A percentile compares a stretch with the other conserved stretches of the same genome.
These are phyloP conservation scores for Micronycteris hirsuta DNA, from an alignment of 2,113 vertebrate species.

Conservation along the genomic window DNA sequence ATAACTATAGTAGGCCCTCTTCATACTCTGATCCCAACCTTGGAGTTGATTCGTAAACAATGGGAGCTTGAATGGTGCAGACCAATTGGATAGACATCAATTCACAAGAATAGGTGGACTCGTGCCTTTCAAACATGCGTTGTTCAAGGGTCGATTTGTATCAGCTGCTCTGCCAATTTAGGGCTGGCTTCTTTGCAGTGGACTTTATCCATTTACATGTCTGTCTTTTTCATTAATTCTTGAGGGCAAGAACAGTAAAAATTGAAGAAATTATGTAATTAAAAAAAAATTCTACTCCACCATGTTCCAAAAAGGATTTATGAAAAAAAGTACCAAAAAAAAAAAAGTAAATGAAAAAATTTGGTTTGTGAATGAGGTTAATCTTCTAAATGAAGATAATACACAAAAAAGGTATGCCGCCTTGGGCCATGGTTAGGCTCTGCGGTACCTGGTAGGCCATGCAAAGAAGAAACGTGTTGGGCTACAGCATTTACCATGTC, in stretches of 20 bases:
- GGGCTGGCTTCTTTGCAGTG: neutral
- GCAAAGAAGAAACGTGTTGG: neutral
- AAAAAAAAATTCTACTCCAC: neutral
- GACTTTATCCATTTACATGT: neutral
- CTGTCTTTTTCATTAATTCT: neutral
- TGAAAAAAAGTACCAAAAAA: neutral
- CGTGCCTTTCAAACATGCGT: neutral
- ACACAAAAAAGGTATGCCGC: accelerated
- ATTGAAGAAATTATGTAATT: neutral
- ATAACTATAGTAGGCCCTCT: neutral
- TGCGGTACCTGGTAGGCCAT: neutral
- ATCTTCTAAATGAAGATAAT: neutral
- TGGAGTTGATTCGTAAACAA: neutral
- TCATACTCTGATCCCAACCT: neutral
- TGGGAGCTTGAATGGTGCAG: neutral
- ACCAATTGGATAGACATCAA: neutral
- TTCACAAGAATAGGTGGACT: neutral
- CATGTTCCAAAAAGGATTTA: neutral
- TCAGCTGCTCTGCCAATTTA: neutral
- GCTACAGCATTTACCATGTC: neutral
- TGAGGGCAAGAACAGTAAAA: neutral
- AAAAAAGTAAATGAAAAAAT: neutral
- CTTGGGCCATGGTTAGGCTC: neutral
- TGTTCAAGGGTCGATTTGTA: neutral
- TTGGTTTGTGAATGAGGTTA: neutral